Evolutionary conservation across 1,140 invertebrate species (phyloP).

Genomic region (Nylanderia fulva): DNA sequence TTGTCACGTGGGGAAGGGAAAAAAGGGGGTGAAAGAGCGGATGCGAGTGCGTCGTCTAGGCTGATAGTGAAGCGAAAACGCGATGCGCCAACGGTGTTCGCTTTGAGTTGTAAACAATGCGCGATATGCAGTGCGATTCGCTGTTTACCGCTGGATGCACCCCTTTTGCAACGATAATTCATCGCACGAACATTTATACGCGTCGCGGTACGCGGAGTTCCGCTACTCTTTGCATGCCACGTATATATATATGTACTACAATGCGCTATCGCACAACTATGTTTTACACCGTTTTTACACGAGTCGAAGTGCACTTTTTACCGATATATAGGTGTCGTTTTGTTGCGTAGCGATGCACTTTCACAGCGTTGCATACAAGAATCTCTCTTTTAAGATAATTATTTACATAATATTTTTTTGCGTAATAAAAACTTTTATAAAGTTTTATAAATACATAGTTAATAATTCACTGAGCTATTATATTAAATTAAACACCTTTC

Average conservation of each 20-base stretch:
- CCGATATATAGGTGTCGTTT: neutral
- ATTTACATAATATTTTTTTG: neutral
- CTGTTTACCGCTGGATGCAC: constrained; percentile 38
- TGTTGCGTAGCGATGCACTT: neutral
- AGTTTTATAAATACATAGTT: neutral
- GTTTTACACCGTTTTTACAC: constrained; percentile 17
- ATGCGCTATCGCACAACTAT: constrained; percentile 25
- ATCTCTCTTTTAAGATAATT: neutral
- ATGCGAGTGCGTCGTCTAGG: constrained; percentile 15
- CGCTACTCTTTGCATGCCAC: constrained; percentile 5
- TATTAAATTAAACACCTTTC: neutral
- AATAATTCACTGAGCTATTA: neutral
- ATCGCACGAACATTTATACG: constrained; percentile 59
- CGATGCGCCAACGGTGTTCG: constrained; percentile 21
- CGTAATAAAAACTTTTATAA: neutral
- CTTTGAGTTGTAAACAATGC: constrained; percentile 58
- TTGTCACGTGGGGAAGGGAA: constrained; percentile 14
- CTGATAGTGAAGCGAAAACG: constrained; percentile 51
- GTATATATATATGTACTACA: neutral
- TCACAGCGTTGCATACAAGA: neutral
- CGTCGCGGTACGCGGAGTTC: neutral
- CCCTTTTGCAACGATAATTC: constrained; percentile 66
- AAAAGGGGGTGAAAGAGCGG: neutral
- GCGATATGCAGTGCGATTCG: constrained; percentile 38
- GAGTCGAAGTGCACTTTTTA: neutral